phyloP scores from a whole-genome alignment of 2,797 vertebrate species.

The Neoniphon sammara region DNA sequence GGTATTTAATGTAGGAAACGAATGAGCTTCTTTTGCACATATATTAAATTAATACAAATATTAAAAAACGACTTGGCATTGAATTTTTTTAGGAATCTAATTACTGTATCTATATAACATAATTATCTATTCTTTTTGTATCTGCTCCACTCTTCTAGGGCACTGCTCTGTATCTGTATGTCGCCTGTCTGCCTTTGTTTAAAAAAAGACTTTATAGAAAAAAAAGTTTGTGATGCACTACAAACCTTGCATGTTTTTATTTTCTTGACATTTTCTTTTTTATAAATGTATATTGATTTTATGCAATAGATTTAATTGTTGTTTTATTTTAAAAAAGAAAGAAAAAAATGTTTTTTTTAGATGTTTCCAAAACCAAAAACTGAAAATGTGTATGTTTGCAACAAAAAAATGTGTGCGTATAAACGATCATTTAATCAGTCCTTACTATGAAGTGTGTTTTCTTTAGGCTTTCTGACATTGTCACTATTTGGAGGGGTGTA shows the following conservation, averaged over 20 bases:
- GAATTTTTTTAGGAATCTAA: slow-evolving; percentile 38
- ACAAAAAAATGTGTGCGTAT: slow-evolving; percentile 65
- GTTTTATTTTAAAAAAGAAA: slow-evolving; percentile 60
- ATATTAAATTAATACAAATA: slow-evolving; percentile 61
- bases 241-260: slow-evolving; percentile 76
- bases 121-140: slow-evolving; percentile 58
- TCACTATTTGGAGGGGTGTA: slow-evolving; percentile 59
- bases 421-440: slow-evolving; percentile 74
- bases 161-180: slow-evolving; percentile 38
- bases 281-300: slow-evolving; percentile 76
- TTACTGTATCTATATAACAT: slow-evolving; percentile 46
- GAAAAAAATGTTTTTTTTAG: slow-evolving; percentile 63
- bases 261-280: slow-evolving; percentile 33
- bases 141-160: slow-evolving; percentile 47
- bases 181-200: slow-evolving; percentile 59
- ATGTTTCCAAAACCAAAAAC: slow-evolving; percentile 80
- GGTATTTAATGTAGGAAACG: slow-evolving; percentile 65
- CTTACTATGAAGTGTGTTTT: slow-evolving; percentile 59
- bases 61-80: slow-evolving; percentile 51
- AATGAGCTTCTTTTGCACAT: slow-evolving; percentile 81
- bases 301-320: slow-evolving; percentile 71
- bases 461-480: slow-evolving; percentile 58
- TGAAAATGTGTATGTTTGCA: slow-evolving; percentile 72
- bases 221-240: slow-evolving; percentile 72
- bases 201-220: slow-evolving; percentile 60